Evolutionary conservation across 2,797 vertebrate species (phyloP).

Genomic region (Channa striata): DNA sequence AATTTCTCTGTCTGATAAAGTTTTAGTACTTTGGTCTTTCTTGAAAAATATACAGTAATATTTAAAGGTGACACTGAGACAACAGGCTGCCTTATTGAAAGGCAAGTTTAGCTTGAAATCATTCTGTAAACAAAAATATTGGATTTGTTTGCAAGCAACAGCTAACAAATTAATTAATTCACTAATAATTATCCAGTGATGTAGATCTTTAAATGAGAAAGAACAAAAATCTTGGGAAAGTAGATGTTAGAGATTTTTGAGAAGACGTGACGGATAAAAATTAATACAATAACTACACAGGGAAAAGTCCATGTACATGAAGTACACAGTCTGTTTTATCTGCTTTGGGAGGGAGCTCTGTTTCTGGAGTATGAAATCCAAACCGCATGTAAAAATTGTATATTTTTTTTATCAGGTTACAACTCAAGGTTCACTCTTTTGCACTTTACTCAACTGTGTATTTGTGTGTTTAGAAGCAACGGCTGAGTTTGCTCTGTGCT

Average conservation of each 20-base stretch:
- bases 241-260: no score
- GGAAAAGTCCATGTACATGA: constrained; percentile 1
- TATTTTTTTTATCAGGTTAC: constrained; percentile 50
- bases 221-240: background rate
- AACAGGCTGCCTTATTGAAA: no score
- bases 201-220: background rate
- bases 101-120: no score
- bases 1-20: no score
- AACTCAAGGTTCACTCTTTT: constrained; percentile 49
- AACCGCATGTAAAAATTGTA: constrained; percentile 9
- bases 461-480: constrained; percentile 46
- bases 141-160: no score
- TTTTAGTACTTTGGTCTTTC: no score
- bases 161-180: no score
- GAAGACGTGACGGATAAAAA: constrained; percentile 3
- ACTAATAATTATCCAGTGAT: no score
- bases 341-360: background rate
- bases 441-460: constrained; percentile 27
- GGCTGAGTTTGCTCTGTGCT: constrained; percentile 36
- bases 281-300: background rate
- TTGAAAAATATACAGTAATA: no score
- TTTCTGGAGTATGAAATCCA: constrained; percentile 21
- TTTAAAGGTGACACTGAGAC: no score
- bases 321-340: background rate
- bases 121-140: no score